Evolutionary conservation across 2,797 vertebrate genomes (phyloP).

Genomic region (Silurus aristotelis): DNA sequence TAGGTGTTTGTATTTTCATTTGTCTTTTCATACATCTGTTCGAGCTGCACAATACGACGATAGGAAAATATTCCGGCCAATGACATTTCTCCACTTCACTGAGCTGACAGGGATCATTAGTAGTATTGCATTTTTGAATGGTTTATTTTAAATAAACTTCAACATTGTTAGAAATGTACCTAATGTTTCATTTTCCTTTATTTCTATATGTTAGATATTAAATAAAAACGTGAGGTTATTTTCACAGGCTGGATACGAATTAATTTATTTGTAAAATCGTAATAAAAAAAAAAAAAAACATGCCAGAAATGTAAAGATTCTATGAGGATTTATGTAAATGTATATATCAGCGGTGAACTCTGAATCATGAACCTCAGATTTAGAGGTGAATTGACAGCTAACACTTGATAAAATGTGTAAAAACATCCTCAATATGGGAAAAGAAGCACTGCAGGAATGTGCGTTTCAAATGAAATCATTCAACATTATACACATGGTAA

Average conservation of each 20-base stretch:
- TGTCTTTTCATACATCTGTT: not conserved
- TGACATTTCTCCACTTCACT: not conserved
- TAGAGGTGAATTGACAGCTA: not conserved
- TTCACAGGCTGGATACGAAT: not conserved
- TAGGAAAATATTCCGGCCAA: too few species aligned
- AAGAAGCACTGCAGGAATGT: not conserved
- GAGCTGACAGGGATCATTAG: not conserved
- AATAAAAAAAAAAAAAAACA: too few species aligned
- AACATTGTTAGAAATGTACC: not conserved
- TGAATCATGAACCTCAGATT: not conserved
- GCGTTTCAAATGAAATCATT: not conserved
- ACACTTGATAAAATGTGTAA: too few species aligned
- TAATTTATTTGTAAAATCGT: not conserved
- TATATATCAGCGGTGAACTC: not conserved
- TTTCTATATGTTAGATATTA: not conserved
- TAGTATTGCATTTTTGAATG: not conserved
- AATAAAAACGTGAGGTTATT: not conserved
- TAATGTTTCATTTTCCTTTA: not conserved
- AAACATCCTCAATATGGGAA: not conserved
- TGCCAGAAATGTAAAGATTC: too few species aligned
- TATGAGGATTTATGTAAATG: not conserved
- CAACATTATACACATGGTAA: not conserved
- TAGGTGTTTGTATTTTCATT: conserved; percentile 78
- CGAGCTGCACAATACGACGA: not conserved
- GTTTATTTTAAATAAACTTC: not conserved